Evolutionary conservation across 2,797 vertebrate genomes (phyloP), one percentile per base, ranked within the genome.

Genomic region (Cyprinodon diabolis): DNA sequence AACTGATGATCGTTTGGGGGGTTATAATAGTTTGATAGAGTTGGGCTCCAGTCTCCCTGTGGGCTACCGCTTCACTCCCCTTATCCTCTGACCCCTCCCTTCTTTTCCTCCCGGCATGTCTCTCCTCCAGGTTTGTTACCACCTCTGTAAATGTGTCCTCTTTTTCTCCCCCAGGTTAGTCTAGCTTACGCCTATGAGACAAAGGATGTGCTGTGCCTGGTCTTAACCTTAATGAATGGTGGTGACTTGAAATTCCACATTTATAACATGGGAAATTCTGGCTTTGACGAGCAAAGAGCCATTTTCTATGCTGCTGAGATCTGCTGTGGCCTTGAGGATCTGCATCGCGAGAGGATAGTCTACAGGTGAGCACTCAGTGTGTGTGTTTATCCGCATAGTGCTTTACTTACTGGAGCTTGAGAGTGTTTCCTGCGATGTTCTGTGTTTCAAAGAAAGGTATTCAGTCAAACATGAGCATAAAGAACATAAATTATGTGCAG

Each of bases 201-300:
- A 25, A 97, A 95, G 91, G 96, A 97, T 76, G 92, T 95, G 77
- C 93, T 98, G 88, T 98, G 96, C 94, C 93, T 98, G 92, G 97
- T 98, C 82, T 92, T 98, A 80, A 98, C 96, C 90, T 95, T 97
- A 77, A 97, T 98, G 97, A 97, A 97, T 19, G 97, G 97, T 77
- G 97, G 97, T 2, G 97, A 98, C 91, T 87, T 98, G 83, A 97
- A 97, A 89, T 98, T 97, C 85, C 97, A 98, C 92, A 97, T 98
- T 86, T 96, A 97, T 90, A 97, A 97, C 91, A 95, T 97, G 96
- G 97, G 97, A 71, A 95, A 93, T 86, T 96, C 96, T 0, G 97
- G 97, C 86, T 96, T 98, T n/a, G 96, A 97, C 11, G 97, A 97
- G 87, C 95, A 95, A 90, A 94, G 97, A 63, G 97, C 96, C 57